Evolutionary conservation across 2,797 vertebrate species (phyloP).

Genomic region (Lagorchestes hirsutus): DNA sequence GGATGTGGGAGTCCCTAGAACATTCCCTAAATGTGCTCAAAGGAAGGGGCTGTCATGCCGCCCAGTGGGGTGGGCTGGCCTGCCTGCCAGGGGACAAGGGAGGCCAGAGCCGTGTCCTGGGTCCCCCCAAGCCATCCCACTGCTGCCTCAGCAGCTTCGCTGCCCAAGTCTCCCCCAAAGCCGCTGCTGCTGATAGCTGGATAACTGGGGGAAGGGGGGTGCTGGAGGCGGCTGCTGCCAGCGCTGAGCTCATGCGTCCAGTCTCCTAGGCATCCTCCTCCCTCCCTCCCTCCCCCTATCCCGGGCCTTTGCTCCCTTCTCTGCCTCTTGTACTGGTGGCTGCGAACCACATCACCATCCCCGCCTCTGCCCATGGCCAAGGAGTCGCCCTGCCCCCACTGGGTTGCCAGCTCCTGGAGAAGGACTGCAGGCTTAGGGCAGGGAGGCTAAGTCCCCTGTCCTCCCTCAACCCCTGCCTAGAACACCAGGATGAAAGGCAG

Average conservation of each 20-base stretch:
- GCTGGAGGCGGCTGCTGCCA: background rate
- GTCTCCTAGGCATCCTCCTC: conserved; percentile 57
- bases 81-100: background rate
- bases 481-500: background rate
- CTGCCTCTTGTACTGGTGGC: background rate
- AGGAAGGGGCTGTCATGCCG: background rate
- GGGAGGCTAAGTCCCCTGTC: background rate
- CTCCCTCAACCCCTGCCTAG: background rate
- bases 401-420: background rate
- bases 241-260: conserved; percentile 66
- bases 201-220: rapidly evolving
- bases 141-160: rapidly evolving
- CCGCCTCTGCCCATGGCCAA: background rate
- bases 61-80: background rate
- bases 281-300: background rate
- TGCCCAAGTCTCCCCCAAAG: conserved; percentile 41
- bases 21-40: background rate
- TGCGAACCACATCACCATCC: background rate
- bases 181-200: background rate
- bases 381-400: background rate
- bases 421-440: background rate
- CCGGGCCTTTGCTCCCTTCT: background rate
- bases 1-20: background rate
- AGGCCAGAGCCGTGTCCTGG: background rate
- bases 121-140: no score